Conservation (phyloP, 2,888 invertebrate genomes). For the Patella pellucida region DNA sequence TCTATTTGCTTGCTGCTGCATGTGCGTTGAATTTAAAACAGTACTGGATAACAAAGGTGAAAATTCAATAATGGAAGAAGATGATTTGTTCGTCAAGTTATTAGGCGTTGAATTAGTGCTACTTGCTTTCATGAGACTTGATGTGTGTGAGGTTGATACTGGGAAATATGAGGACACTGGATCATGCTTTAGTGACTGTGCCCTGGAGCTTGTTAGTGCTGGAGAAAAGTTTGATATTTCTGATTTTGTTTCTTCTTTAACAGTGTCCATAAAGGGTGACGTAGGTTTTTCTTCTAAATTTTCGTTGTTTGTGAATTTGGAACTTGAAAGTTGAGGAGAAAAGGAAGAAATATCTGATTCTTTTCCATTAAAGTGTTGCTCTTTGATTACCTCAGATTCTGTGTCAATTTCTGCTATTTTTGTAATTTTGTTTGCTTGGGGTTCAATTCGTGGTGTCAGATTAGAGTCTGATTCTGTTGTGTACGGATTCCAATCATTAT, state of each 20-base stretch:
- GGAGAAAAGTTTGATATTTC: neutral
- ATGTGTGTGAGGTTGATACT: neutral
- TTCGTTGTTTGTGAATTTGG: neutral
- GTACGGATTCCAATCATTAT: constrained; percentile 63
- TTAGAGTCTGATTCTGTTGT: constrained; percentile 62
- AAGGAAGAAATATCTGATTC: neutral
- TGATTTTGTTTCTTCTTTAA: neutral
- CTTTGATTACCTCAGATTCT: no score
- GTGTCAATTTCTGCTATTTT: no score
- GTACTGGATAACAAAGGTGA: constrained; percentile 39
- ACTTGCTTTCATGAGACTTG: neutral
- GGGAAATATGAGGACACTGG: neutral
- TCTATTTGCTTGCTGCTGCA: constrained; percentile 10
- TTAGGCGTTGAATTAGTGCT: neutral
- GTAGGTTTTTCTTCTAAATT: no score
- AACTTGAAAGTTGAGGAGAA: neutral
- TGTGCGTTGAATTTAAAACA: constrained; percentile 20
- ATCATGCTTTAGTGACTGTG: neutral
- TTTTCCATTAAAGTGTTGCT: no score
- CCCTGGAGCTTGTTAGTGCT: neutral
- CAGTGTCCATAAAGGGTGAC: no score
- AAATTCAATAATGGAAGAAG: constrained; percentile 26
- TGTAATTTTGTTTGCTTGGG: no score
- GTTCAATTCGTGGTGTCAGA: constrained; percentile 43
- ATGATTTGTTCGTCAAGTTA: constrained; percentile 16